Percentiles rank a stretch among this genome's conserved stretches.
These are phyloP conservation scores for Macropus fuliginosus DNA, from an alignment of 2,797 vertebrate genomes.

Conservation along the genomic window DNA sequence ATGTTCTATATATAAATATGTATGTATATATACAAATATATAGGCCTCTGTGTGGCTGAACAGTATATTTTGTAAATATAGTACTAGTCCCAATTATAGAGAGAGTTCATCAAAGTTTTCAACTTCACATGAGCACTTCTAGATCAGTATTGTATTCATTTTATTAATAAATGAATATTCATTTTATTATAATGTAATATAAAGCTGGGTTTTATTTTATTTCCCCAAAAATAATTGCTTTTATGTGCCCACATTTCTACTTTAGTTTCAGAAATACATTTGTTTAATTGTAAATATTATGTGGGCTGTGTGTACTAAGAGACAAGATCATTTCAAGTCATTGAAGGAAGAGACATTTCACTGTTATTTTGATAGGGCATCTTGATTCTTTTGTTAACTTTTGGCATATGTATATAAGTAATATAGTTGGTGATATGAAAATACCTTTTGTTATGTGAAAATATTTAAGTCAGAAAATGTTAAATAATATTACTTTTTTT, in stretches of 20 bases:
- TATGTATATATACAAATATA: conserved; percentile 77
- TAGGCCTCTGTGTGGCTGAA: conserved; percentile 84
- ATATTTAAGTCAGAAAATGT: conserved; percentile 93
- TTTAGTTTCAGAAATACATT: conserved; percentile 57
- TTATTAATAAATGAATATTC: conserved; percentile 63
- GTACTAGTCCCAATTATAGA: conserved; percentile 67
- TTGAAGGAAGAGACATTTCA: conserved; percentile 74
- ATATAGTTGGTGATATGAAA: conserved; percentile 85
- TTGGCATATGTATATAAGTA: conserved; percentile 88
- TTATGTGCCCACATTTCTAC: conserved; percentile 73
- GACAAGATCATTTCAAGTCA: conserved; percentile 76
- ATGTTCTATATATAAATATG: conserved; percentile 83
- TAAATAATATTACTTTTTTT: conserved; percentile 89
- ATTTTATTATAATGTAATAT: conserved; percentile 79
- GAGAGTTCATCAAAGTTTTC: conserved; percentile 68
- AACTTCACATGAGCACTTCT: conserved; percentile 77
- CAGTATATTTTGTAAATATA: conserved; percentile 88
- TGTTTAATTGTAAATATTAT: conserved; percentile 80
- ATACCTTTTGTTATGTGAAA: conserved; percentile 93
- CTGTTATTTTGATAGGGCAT: conserved; percentile 84
- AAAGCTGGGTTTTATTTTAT: conserved; percentile 78
- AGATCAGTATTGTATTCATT: conserved; percentile 76
- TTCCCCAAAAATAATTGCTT: conserved; percentile 79
- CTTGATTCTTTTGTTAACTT: conserved; percentile 83
- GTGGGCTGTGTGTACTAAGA: conserved; percentile 80